Conservation (phyloP, 1,140 invertebrate species). For the Teleopsis dalmanni region DNA sequence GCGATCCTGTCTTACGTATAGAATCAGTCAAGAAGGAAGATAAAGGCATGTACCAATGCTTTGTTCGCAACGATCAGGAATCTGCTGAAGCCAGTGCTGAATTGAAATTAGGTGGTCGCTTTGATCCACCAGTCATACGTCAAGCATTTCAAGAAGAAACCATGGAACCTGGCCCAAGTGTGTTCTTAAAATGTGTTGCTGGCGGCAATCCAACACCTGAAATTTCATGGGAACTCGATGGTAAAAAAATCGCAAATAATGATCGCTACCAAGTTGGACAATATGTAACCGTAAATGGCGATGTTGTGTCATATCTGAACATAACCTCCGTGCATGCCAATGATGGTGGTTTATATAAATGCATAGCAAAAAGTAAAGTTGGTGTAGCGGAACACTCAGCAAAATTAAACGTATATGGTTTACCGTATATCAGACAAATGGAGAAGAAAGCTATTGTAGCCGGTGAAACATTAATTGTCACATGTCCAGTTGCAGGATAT, state of each 20-base stretch:
- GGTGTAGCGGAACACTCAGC: conserved; percentile 79
- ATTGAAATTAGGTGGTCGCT: conserved; percentile 85
- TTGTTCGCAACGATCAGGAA: conserved; percentile 88
- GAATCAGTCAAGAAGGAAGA: conserved; percentile 88
- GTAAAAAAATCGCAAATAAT: conserved; percentile 71
- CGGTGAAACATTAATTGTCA: conserved; percentile 78
- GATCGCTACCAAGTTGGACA: conserved; percentile 73
- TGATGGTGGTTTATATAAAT: conserved; percentile 89
- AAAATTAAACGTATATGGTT: conserved; percentile 84
- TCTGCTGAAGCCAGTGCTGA: conserved; percentile 87
- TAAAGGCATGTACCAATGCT: conserved; percentile 96
- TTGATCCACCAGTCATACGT: conserved; percentile 80
- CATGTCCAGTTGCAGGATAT: conserved; percentile 90
- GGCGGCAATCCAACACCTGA: conserved; percentile 80
- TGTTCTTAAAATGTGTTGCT: conserved; percentile 73
- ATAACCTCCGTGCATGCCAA: conserved; percentile 86
- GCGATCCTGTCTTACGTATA: conserved; percentile 72
- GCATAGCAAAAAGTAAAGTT: conserved; percentile 84
- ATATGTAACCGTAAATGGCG: conserved; percentile 79
- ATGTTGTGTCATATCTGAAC: conserved; percentile 90
- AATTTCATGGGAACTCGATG: conserved; percentile 91
- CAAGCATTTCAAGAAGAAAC: conserved; percentile 81
- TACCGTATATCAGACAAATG: conserved; percentile 84
- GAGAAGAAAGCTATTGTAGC: conserved; percentile 92
- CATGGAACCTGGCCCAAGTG: conserved; percentile 74